phyloP scores from a whole-genome alignment of 2,888 invertebrate species.

The Chrysopilus asiliformis region DNA sequence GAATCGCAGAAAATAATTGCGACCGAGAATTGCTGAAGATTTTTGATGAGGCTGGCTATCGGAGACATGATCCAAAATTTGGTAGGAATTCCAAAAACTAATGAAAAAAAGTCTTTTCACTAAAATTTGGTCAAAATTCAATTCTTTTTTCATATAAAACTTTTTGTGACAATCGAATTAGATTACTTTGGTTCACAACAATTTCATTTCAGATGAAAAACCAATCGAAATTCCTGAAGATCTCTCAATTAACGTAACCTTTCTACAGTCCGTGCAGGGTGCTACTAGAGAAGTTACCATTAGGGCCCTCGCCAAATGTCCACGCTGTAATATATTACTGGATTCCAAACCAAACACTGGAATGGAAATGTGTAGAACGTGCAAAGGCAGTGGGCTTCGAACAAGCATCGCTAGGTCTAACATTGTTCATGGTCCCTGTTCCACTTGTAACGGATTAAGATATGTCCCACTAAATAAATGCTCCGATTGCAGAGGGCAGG shows the following conservation, averaged over 20 bases:
- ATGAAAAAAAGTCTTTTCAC: too few relatives aligned
- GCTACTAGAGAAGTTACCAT: constrained; percentile 24
- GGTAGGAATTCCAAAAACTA: too few relatives aligned
- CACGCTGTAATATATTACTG: constrained; percentile 21
- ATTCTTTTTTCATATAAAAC: too few relatives aligned
- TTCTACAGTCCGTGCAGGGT: constrained; percentile 26
- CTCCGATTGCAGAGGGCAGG: constrained; percentile 25
- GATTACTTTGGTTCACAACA: neutral
- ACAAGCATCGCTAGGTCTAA: too few relatives aligned
- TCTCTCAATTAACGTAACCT: constrained; percentile 16
- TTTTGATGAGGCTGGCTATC: too few relatives aligned
- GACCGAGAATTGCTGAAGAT: too few relatives aligned
- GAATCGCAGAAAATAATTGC: too few relatives aligned
- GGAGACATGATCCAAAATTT: too few relatives aligned
- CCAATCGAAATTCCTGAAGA: constrained; percentile 1
- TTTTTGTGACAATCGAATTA: constrained; percentile 10
- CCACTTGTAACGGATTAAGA: constrained; percentile 26
- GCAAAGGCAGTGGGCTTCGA: too few relatives aligned
- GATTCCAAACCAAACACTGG: too few relatives aligned
- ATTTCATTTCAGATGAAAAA: neutral
- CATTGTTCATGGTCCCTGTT: constrained; percentile 19
- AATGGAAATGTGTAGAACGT: too few relatives aligned
- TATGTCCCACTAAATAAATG: constrained; percentile 25
- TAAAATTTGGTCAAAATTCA: too few relatives aligned
- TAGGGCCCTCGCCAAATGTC: constrained; percentile 23